Evolutionary conservation across 37 sponge, comb jelly and placozoan species (phyloP).

Genomic region (Oscarella lobularis): DNA sequence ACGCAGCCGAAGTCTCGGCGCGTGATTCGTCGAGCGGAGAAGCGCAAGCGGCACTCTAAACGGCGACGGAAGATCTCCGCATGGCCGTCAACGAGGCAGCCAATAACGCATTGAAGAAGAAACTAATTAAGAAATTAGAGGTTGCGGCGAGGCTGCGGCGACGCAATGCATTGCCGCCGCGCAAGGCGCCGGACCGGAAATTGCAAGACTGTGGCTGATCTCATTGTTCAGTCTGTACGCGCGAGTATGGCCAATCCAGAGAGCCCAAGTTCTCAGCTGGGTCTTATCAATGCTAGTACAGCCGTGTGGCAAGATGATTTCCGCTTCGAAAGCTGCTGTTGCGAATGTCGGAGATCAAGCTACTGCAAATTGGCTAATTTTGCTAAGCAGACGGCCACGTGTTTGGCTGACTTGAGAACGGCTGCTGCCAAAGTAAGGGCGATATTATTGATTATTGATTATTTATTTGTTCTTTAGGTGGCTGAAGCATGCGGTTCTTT

Average conservation of each 20-base stretch:
- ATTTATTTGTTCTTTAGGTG: slow-evolving; percentile 19
- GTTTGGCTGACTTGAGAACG: slow-evolving; percentile 76
- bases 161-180: slow-evolving; percentile 95
- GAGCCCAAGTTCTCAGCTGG: slow-evolving; percentile 68
- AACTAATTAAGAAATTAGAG: slow-evolving; percentile 45
- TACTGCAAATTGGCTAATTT: slow-evolving; percentile 91
- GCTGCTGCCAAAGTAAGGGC: slow-evolving; percentile 75
- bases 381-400: slow-evolving; percentile 81
- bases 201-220: slow-evolving; percentile 81
- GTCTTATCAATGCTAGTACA: slow-evolving; percentile 79
- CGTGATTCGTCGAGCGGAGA: slow-evolving; percentile 25
- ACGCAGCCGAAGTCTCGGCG: too few relatives aligned
- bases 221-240: slow-evolving; percentile 60
- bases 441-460: background rate
- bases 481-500: slow-evolving; percentile 84
- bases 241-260: slow-evolving; percentile 59
- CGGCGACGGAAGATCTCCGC: slow-evolving; percentile 58
- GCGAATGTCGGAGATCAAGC: slow-evolving; percentile 91
- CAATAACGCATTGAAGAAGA: background rate
- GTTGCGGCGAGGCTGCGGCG: slow-evolving; percentile 76
- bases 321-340: slow-evolving; percentile 91
- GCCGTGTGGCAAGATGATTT: slow-evolving; percentile 33
- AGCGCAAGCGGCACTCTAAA: slow-evolving; percentile 58
- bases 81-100: slow-evolving; percentile 4
- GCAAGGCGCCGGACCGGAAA: slow-evolving; percentile 76